Percentiles rank a stretch among this genome's conserved stretches.
These are phyloP conservation scores for Drosophila asahinai DNA, from an alignment of 1,140 invertebrate genomes.

Conservation along the genomic window DNA sequence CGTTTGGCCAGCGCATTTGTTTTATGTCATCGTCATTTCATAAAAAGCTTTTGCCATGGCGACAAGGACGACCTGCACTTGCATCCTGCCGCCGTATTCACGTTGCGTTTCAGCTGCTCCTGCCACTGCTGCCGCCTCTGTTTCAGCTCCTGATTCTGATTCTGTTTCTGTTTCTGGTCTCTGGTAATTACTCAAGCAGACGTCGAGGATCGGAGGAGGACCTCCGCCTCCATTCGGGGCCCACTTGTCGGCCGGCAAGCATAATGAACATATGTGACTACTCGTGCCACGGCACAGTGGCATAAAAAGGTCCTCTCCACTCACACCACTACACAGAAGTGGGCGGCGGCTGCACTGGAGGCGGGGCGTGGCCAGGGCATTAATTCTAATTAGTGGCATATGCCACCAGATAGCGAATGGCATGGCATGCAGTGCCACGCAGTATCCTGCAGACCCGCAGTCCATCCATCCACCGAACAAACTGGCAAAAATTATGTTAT, in stretches of 20 bases:
- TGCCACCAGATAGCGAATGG: conserved; percentile 46
- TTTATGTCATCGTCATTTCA: conserved; percentile 73
- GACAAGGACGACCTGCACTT: conserved; percentile 48
- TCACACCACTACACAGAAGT: conserved; percentile 49
- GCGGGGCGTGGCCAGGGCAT: conserved; percentile 37
- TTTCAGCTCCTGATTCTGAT: conserved; percentile 13
- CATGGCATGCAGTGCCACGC: conserved; percentile 9
- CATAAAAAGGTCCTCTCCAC: conserved; percentile 69
- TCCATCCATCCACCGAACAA: conserved; percentile 20
- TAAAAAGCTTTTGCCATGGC: conserved; percentile 60
- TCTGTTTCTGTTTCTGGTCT: conserved; percentile 51
- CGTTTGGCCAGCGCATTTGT: conserved; percentile 51
- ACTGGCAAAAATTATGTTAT: conserved; percentile 71
- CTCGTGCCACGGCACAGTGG: conserved; percentile 64
- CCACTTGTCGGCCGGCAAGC: conserved; percentile 72
- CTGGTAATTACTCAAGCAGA: conserved; percentile 80
- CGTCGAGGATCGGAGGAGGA: conserved; percentile 68
- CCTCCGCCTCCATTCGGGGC: conserved; percentile 13
- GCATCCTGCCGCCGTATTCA: conserved; percentile 62
- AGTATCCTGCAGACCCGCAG: background rate
- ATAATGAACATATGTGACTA: conserved; percentile 74
- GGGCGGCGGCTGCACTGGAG: conserved; percentile 19
- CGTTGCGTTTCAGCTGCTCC: conserved; percentile 42
- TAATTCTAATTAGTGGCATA: conserved; percentile 81
- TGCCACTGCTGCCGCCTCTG: background rate